A percentile compares a stretch with the other conserved stretches of the same genome.
These are phyloP conservation scores for Micropoecilia bifurca DNA, from an alignment of 2,797 vertebrate genomes.

Conservation along the genomic window DNA sequence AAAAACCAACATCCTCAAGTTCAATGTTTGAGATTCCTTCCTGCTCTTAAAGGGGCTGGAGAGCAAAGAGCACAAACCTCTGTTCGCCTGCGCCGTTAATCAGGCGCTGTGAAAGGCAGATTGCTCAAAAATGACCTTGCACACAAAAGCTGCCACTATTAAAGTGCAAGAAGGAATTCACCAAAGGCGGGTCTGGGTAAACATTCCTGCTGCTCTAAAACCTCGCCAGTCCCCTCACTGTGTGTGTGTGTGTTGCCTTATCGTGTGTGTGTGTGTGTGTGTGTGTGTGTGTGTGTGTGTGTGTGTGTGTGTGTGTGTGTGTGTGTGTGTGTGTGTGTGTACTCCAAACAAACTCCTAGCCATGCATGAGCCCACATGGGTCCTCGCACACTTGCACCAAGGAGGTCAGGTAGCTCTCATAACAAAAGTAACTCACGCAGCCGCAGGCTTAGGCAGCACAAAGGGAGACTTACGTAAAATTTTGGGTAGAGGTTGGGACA, in stretches of 20 bases:
- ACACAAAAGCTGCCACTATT: constrained; percentile 64
- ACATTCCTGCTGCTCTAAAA: constrained; percentile 62
- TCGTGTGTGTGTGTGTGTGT: background rate
- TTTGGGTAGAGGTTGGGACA: constrained; percentile 42
- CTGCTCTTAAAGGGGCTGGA: background rate
- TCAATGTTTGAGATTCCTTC: constrained; percentile 13
- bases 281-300: background rate
- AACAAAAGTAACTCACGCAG: constrained; percentile 40
- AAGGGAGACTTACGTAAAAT: constrained; percentile 52
- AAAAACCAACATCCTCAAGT: constrained; percentile 7
- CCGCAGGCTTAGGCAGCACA: constrained; percentile 38
- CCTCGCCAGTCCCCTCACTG: constrained; percentile 15
- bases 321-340: constrained; percentile 1
- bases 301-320: constrained; percentile 30
- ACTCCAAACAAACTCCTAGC: constrained; percentile 52
- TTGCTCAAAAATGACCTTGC: constrained; percentile 60
- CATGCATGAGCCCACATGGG: constrained; percentile 45
- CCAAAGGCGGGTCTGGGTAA: constrained; percentile 53
- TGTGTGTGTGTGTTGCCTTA: constrained; percentile 22
- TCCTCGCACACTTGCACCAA: constrained; percentile 36
- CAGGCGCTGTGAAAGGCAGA: constrained; percentile 52
- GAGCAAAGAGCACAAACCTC: constrained; percentile 1
- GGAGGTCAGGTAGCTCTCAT: constrained; percentile 56
- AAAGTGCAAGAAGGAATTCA: constrained; percentile 60
- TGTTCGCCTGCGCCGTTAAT: constrained; percentile 24